Percentiles rank a stretch among this genome's conserved stretches.
Evolutionary conservation across 2,113 vertebrate species (phyloP).

Genomic region (Otis tarda): DNA sequence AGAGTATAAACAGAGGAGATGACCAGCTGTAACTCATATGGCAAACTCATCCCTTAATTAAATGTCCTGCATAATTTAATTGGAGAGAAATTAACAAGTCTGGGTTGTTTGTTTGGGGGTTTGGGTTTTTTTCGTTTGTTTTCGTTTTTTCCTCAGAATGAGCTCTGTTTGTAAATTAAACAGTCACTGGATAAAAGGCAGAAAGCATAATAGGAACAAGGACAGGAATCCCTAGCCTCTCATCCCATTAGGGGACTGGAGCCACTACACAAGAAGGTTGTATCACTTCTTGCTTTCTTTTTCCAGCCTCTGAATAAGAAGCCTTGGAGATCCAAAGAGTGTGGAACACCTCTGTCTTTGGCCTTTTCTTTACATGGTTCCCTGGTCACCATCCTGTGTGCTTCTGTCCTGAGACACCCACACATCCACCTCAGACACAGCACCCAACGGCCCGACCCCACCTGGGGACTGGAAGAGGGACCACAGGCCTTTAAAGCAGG

Average conservation of each 20-base stretch:
- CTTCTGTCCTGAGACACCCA: neutral
- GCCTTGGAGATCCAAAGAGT: neutral
- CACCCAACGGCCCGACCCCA: neutral
- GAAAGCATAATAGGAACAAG: neutral
- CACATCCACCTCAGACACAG: neutral
- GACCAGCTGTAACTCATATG: neutral
- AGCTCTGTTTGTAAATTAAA: conserved; percentile 13
- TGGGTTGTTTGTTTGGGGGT: too few relatives aligned
- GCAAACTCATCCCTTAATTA: conserved; percentile 9
- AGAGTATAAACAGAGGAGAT: conserved; percentile 19
- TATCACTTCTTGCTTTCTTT: neutral
- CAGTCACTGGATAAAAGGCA: neutral
- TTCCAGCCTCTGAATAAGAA: neutral
- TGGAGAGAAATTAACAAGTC: neutral
- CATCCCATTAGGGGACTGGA: neutral
- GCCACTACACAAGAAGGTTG: neutral
- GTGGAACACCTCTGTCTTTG: neutral
- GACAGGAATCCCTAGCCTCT: neutral
- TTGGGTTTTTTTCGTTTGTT: too few relatives aligned
- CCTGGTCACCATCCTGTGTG: neutral
- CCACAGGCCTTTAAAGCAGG: neutral
- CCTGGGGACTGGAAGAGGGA: neutral
- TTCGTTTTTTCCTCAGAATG: neutral
- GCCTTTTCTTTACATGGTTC: neutral
- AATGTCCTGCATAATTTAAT: neutral